Base-by-base conservation (phyloP, 2,888 invertebrate species). In the Nezara viridula region DNA sequence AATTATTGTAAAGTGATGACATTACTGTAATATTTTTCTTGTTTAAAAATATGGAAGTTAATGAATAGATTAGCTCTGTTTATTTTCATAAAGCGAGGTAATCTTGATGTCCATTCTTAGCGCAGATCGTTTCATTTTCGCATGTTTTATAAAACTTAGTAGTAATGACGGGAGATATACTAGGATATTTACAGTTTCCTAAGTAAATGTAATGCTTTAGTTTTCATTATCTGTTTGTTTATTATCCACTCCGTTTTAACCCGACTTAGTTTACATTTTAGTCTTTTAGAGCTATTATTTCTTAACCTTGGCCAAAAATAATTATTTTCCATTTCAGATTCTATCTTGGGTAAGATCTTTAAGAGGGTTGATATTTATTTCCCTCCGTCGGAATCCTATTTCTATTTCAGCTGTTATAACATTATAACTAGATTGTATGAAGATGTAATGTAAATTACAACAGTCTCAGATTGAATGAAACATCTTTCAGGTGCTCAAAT, bases 171-270 rank as follows among this genome's bases (percentile, higher is more conserved):
- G 16, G 16, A 60, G 32, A 27, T 55, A 55, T 55, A 55, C 55
- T 55, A 55, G n/a, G n/a, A 9, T 60, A 60, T 60, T 60, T 27
- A 60, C 32, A 32, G 60, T 32, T 32, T 60, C 16, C 21, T 27
- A 4, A 32, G 60, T 60, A 60, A 60, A 60, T 60, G 32, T 1
- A 60, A 60, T 60, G 32, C 60, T 60, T 60, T 60, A 60, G 60
- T n/a, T n/a, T 60, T 60, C 6, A 60, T 60, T 60, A 60, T 60
- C 60, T 60, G 27, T 60, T 60, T 60, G 60, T 60, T 60, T 60
- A 60, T 60, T 27, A 60, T 60, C 60, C 27, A 60, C 60, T 60
- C 60, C 60, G 60, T 60, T 60, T 60, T 60, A 60, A 60, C 60
- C 32, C 60, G 16, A 60, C 27, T 60, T 60, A 60, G 60, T 60